Base-by-base conservation (phyloP, 2,888 invertebrate genomes). In the Drosophila birchii region DNA sequence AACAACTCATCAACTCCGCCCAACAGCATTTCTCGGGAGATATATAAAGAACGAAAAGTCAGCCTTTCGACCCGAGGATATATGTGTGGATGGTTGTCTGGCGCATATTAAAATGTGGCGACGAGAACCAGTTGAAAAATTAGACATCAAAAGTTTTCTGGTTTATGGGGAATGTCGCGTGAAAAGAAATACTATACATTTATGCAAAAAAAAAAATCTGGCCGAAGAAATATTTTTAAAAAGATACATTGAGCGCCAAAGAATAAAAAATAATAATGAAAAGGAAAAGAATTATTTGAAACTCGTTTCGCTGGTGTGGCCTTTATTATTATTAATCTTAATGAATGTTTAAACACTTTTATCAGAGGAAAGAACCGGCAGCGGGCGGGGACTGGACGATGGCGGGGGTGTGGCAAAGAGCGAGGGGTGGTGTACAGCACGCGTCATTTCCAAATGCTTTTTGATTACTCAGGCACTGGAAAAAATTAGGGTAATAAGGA, bases 291-390 rank as follows among this genome's bases (percentile, higher is more conserved):
- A 75, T 75, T 80, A 69, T 80, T 80, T 78, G 57, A 84, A 89
- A 89, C 88, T 78, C 54, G 88, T 86, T 86, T 83, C 20, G 66
- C 23, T 59, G 58, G 18, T 26, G 61, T 64, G 62, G 72, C 66
- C 56, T 67, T 74, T 82, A 78, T 81, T 77, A 86, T 83, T 89
- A 89, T 81, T 86, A 86, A 87, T 87, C 89, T 88, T 89, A 86
- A 86, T 86, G 88, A 86, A 86, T 86, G 89, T 89, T 89, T 89
- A 86, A 86, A 89, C 86, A 86, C 80, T 87, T 89, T 86, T 89
- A 86, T 89, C 89, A 79, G 80, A 74, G 70, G 43, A 56, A 72
- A 58, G 67, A 64, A 66, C 67, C 49, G 29, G 47, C 45, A 44
- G 44, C 20, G 44, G 23, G 7, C 39, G 56, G 36, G 20, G 64